Conservation (phyloP, 2,888 invertebrate species). For the Mimas tiliae region DNA sequence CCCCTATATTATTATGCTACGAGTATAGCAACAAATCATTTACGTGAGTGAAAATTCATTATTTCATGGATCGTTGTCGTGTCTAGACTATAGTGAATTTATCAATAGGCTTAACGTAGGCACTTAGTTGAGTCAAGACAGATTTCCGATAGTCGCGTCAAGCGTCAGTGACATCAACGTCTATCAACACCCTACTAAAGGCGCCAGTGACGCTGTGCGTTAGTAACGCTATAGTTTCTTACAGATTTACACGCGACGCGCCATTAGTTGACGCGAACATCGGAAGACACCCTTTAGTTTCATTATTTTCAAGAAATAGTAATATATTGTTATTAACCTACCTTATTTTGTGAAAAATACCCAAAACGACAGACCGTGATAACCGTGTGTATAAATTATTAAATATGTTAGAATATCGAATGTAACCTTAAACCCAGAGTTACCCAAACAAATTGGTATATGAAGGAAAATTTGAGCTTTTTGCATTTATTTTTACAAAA, state of each 20-base stretch:
- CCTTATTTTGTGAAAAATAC: neutral
- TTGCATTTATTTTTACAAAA: conserved; percentile 10
- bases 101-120: neutral
- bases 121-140: too few species aligned
- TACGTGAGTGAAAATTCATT: neutral
- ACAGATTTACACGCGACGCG: too few species aligned
- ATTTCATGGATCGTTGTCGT: neutral
- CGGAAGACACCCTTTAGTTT: neutral
- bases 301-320: neutral
- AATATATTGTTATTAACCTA: neutral
- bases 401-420: neutral
- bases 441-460: neutral
- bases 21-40: too few species aligned
- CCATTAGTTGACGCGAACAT: too few species aligned
- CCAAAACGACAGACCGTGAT: conserved; percentile 6
- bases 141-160: too few species aligned
- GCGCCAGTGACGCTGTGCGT: too few species aligned
- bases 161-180: too few species aligned
- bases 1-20: too few species aligned
- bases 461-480: conserved; percentile 8
- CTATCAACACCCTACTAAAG: too few species aligned
- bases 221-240: too few species aligned
- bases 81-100: neutral
- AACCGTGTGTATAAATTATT: conserved; percentile 1
- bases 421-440: neutral